Percentiles rank a stretch among this genome's conserved stretches.
Evolutionary conservation across 92 coral and sea anemone genomes (phyloP).

Genomic region (Parazoanthus darwini): DNA sequence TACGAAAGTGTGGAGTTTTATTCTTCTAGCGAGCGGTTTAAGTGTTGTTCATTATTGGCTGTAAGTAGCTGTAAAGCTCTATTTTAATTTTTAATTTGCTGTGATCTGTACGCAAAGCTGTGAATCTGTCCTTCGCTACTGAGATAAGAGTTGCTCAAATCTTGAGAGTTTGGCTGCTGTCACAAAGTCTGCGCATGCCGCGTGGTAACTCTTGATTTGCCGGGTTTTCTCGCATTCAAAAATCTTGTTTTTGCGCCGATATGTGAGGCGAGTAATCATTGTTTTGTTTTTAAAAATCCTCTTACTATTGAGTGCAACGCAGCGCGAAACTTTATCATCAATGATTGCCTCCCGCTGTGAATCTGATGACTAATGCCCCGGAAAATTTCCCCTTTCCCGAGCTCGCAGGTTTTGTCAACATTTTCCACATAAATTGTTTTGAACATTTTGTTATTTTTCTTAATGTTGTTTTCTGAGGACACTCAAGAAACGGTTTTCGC

Average conservation of each 20-base stretch:
- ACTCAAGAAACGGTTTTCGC: constrained; percentile 5
- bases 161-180: background rate
- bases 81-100: constrained; percentile 41
- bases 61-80: constrained; percentile 23
- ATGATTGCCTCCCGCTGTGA: constrained; percentile 12
- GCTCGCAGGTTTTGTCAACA: background rate
- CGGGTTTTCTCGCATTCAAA: background rate
- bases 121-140: background rate
- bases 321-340: constrained; percentile 22
- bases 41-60: constrained; percentile 21
- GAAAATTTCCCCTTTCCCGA: background rate
- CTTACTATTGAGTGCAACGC: constrained; percentile 14
- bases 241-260: constrained; percentile 3
- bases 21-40: background rate
- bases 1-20: background rate
- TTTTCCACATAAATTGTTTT: background rate
- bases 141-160: background rate
- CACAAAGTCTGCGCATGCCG: background rate
- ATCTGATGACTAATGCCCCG: background rate
- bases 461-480: constrained; percentile 23
- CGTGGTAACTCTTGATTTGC: background rate
- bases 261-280: background rate
- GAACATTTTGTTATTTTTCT: background rate
- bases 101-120: constrained; percentile 4
- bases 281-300: constrained; percentile 22